Evolutionary conservation across 2,797 vertebrate genomes (phyloP).

Genomic region (Coregonus suidteri): DNA sequence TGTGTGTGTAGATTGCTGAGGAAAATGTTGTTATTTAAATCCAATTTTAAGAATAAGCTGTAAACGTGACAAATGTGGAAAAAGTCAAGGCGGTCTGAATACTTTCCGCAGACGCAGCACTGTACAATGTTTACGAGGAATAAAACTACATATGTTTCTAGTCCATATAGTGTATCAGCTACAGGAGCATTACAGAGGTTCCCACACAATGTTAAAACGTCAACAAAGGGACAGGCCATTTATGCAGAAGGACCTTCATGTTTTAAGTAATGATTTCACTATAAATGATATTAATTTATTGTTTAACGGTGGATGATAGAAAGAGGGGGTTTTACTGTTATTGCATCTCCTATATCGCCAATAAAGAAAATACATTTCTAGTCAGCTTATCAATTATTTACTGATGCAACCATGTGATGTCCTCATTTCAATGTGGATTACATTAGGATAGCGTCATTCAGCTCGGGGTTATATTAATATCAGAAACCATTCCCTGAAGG

Average conservation of each 20-base stretch:
- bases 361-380: constrained; percentile 50
- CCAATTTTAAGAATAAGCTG: too few relatives aligned
- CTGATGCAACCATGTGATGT: constrained; percentile 70
- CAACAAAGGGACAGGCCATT: background rate
- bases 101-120: too few relatives aligned
- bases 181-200: background rate
- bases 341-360: constrained; percentile 1
- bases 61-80: too few relatives aligned
- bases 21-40: too few relatives aligned
- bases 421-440: constrained; percentile 55
- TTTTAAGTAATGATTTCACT: too few relatives aligned
- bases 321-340: background rate
- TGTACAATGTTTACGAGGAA: too few relatives aligned
- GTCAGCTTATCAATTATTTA: constrained; percentile 50
- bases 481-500: constrained; percentile 64
- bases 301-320: background rate
- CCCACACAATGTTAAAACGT: background rate
- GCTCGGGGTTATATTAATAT: constrained; percentile 67
- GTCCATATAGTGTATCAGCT: too few relatives aligned
- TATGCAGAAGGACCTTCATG: background rate
- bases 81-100: too few relatives aligned
- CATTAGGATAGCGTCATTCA: constrained; percentile 54
- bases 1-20: too few relatives aligned
- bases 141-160: too few relatives aligned
- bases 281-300: background rate